Base-by-base conservation (phyloP, 1,140 invertebrate species). In the Pseudomyrmex flavicornis region DNA sequence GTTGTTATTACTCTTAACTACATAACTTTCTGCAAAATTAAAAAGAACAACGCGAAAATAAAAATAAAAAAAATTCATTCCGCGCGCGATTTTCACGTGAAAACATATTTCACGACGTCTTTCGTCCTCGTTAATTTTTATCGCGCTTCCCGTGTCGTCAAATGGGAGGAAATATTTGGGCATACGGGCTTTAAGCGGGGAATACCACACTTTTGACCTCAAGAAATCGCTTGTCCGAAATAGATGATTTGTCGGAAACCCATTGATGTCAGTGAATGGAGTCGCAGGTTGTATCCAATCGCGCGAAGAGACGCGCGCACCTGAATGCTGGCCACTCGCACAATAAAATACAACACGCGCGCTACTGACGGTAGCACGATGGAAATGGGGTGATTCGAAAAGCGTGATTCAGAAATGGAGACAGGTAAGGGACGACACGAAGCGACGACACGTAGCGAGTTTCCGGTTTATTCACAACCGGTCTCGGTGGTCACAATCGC, bases 401-500 rank as follows among this genome's bases (percentile, higher is more conserved):
- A 77, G 59, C 76, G 44, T 50, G 70, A 76, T 84, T 80, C 12
- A 77, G 84, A 26, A 74, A 77, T 52, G 10, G 13, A 48, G 79
- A 90, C 89, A 91, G 88, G 90, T 90, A 92, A 90, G 46, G 87
- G 83, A 66, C 87, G 90, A 35, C 35, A 35, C 35, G 83, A 73
- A 59, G 83, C 72, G 83, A 83, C 80, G 88, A 92, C 35, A 35
- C 89, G 83, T 86, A 90, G 85, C 91, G 91, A 88, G 89, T 93
- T 92, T 93, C 93, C 93, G 92, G 92, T 91, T 85, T 83, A 93
- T 93, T 93, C 90, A 91, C 17, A 46, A 35, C 46, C 9, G n/a
- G 46, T 50, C 50, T 48, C 35, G 35, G 35, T 86, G 84, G 56
- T 91, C 35, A 52, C 59, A 80, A 54, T 84, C 73, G 79, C 56